phyloP scores from a whole-genome alignment of 2,888 invertebrate genomes.

The Dysmachus trigonus region DNA sequence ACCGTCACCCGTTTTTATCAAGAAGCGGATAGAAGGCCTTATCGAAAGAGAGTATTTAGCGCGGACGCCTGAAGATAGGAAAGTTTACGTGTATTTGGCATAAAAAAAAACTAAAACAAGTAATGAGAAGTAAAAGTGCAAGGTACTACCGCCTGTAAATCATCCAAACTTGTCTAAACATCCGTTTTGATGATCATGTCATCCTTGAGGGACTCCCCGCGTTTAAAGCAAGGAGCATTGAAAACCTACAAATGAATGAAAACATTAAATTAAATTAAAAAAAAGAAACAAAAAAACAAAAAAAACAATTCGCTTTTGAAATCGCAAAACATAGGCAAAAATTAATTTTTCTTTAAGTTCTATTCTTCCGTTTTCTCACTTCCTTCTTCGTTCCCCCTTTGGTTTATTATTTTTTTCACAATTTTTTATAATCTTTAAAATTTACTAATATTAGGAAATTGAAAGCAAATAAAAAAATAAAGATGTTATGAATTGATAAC shows the following conservation, averaged over 20 bases:
- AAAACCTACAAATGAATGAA: background rate
- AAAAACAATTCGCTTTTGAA: conserved; percentile 23
- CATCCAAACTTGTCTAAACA: conserved; percentile 13
- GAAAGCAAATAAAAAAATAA: conserved; percentile 35
- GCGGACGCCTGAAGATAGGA: conserved; percentile 95
- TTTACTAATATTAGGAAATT: conserved; percentile 40
- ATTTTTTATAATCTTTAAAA: conserved; percentile 34
- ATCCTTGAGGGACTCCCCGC: background rate
- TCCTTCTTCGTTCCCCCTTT: conserved; percentile 14
- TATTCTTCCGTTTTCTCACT: conserved; percentile 11
- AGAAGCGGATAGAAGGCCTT: conserved; percentile 98
- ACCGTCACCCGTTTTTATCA: conserved; percentile 97
- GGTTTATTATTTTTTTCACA: background rate
- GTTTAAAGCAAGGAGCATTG: background rate
- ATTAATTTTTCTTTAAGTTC: conserved; percentile 25
- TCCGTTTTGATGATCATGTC: background rate
- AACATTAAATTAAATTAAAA: conserved; percentile 15
- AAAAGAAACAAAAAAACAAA: conserved; percentile 6
- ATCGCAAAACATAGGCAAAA: conserved; percentile 38
- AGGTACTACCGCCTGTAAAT: background rate
- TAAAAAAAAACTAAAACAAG: conserved; percentile 66
- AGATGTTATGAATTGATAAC: conserved; percentile 23
- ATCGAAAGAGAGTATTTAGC: conserved; percentile 99
- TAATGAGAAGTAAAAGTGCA: background rate
- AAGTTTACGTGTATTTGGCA: conserved; percentile 96